Percentiles rank a stretch among this genome's conserved stretches.
Evolutionary conservation across 2,888 invertebrate species (phyloP).

Genomic region (Melolontha melolontha): DNA sequence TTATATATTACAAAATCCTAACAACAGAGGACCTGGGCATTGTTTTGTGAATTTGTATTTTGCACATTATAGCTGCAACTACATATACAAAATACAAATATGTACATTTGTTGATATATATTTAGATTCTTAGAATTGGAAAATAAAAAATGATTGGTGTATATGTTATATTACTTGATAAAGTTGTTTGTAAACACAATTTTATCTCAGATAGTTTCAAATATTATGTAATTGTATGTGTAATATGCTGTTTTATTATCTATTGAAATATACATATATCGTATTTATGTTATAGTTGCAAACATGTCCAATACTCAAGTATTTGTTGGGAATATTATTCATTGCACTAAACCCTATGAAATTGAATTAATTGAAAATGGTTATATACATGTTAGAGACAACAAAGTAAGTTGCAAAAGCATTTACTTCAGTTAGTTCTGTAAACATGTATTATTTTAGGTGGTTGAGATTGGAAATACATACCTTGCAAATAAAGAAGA

Average conservation of each 20-base stretch:
- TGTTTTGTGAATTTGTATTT: too few relatives aligned
- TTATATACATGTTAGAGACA: conserved; percentile 70
- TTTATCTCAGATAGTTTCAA: too few relatives aligned
- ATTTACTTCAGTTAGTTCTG: not conserved
- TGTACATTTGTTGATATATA: too few relatives aligned
- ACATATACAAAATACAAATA: too few relatives aligned
- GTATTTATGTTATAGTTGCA: conserved; percentile 7
- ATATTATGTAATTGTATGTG: not conserved
- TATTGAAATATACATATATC: not conserved
- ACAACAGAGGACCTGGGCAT: too few relatives aligned
- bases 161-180: too few relatives aligned
- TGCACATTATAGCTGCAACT: too few relatives aligned
- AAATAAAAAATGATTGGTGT: too few relatives aligned
- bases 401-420: conserved; percentile 67
- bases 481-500: not conserved
- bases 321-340: conserved; percentile 61
- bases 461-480: conserved; percentile 42
- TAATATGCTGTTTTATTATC: not conserved
- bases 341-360: conserved; percentile 55
- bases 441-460: conserved; percentile 21
- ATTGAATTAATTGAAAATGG: conserved; percentile 67
- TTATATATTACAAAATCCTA: too few relatives aligned
- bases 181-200: too few relatives aligned
- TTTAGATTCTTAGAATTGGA: too few relatives aligned
- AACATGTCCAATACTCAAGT: conserved; percentile 47